phyloP scores from a whole-genome alignment of 2,797 vertebrate genomes.

The Uromys caudimaculatus region DNA sequence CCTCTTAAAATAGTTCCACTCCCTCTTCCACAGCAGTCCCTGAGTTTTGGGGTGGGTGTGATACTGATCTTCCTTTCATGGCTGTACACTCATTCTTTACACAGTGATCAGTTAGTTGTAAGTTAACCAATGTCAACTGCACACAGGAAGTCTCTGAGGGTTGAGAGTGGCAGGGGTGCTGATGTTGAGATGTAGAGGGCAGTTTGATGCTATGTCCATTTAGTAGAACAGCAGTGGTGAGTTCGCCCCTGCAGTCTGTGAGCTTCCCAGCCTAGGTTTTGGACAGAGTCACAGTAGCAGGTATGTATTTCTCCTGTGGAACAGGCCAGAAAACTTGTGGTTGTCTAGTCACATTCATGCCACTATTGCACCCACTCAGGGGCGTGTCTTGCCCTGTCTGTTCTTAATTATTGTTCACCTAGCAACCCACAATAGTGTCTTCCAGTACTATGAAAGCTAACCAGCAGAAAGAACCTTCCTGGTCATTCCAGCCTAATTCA shows the following conservation, averaged over 20 bases:
- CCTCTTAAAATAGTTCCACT: not conserved
- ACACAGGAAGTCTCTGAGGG: not conserved
- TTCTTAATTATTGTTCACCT: not conserved
- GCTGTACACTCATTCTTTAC: not conserved
- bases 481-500: not conserved
- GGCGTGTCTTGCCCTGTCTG: not conserved
- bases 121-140: not conserved
- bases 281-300: not conserved
- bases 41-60: not conserved
- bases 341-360: not conserved
- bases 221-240: no score
- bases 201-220: not conserved
- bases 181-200: not conserved
- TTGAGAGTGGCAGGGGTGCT: not conserved
- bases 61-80: not conserved
- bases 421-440: not conserved
- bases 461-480: not conserved
- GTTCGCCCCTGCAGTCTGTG: not conserved
- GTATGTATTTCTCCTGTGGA: not conserved
- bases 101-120: not conserved
- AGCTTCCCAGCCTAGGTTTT: not conserved
- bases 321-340: not conserved
- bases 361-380: not conserved
- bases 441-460: not conserved
- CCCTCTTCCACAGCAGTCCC: not conserved